Evolutionary conservation across 2,888 invertebrate genomes (phyloP).

Genomic region (Eilema caniola): DNA sequence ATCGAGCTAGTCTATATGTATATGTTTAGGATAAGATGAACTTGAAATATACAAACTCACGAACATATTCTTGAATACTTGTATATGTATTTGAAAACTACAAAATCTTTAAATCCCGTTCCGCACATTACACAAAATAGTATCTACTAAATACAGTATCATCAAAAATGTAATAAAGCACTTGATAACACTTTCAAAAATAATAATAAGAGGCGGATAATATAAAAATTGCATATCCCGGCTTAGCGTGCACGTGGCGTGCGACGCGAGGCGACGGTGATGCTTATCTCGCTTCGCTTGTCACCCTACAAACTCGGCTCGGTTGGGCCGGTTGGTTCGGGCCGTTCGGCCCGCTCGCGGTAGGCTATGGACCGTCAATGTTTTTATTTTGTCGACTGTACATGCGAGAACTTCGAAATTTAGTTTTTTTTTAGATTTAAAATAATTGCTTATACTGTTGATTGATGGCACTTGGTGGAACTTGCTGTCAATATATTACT

Average conservation of each 20-base stretch:
- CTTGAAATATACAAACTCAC: not conserved
- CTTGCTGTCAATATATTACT: too few relatives aligned
- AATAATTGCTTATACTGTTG: too few relatives aligned
- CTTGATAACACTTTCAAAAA: conserved; percentile 59
- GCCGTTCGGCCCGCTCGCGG: not conserved
- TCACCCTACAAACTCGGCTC: conserved; percentile 61
- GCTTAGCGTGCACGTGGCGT: conserved; percentile 73
- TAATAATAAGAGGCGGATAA: conserved; percentile 72
- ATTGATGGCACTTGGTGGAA: too few relatives aligned
- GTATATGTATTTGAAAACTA: not conserved
- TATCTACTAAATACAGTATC: conserved; percentile 22
- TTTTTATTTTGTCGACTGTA: conserved; percentile 46
- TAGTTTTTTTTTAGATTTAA: not conserved
- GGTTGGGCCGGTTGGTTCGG: not conserved
- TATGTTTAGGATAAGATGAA: not conserved
- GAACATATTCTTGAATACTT: not conserved
- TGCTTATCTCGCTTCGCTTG: conserved; percentile 81
- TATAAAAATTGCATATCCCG: conserved; percentile 75
- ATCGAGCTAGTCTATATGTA: not conserved
- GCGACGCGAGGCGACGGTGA: conserved; percentile 49
- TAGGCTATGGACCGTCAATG: conserved; percentile 17
- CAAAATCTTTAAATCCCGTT: not conserved
- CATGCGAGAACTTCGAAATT: not conserved
- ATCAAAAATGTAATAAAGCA: conserved; percentile 57
- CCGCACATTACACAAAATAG: not conserved